Base-by-base conservation (phyloP, 2,797 vertebrate species). In the Pteropus rufus region DNA sequence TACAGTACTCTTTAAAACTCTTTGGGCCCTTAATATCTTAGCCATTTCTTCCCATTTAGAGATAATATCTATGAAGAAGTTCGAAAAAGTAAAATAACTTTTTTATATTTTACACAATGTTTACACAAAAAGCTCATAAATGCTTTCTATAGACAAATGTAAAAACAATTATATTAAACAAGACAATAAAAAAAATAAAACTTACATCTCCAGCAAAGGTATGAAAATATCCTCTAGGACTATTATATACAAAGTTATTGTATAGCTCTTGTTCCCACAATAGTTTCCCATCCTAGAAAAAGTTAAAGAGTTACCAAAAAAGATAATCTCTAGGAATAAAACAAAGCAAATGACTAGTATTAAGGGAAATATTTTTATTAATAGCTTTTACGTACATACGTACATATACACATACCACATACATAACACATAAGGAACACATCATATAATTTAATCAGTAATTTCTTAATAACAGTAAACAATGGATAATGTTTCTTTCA, bases 211-310 rank as follows among this genome's bases (percentile, higher is more conserved):
- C 99, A 98, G 99, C 98, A 97, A 99, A 99, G 29, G 99, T 99
- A 98, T 99, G 99, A 99, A 99, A 99, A 99, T 99, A 99, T 92
- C 99, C 98, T 98, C 99, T 99, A 98, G 99, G 98, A 98, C 98
- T 99, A 99, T 98, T 99, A 99, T 99, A 99, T 98, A 98, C 98
- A 99, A 99, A 99, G 98, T 99, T 99, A 99, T 99, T 99, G 98
- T 99, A 99, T 91, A 99, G 98, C 96, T 99, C 99, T 98, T 99
- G 99, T 96, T 99, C 99, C 97, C 99, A 99, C 98, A 99, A 98
- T 97, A 98, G 98, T 98, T 99, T 99, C 73, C 99, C 99, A 98
- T 99, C 99, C 99, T 99, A 98, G 97, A 89, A 95, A 97, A 96
- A 8, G 64, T 89, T 85, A 54, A 91, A 94, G 62, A 87, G 52